Conservation (phyloP, 1,140 invertebrate genomes). For the Scaptomyza pallida region DNA sequence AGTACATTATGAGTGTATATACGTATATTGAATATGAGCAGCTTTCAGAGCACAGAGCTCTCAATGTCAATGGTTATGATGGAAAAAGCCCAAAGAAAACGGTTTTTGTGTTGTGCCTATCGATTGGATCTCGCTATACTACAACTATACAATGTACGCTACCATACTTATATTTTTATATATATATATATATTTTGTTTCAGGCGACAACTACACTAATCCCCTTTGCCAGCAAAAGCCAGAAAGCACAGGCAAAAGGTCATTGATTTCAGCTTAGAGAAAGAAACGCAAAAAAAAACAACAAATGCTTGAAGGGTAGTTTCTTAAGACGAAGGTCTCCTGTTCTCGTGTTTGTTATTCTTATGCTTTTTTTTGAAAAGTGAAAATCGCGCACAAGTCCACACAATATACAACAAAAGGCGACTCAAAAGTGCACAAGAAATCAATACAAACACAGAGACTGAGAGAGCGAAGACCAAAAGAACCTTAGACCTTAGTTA, state of each 20-base stretch:
- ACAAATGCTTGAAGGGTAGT: slow-evolving; percentile 68
- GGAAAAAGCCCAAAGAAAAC: slow-evolving; percentile 59
- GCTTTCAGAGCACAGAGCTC: slow-evolving; percentile 38
- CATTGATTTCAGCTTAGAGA: slow-evolving; percentile 82
- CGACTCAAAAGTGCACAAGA: slow-evolving; percentile 54
- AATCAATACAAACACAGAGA: slow-evolving; percentile 74
- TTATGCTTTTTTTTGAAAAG: slow-evolving; percentile 60
- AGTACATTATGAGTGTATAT: no score
- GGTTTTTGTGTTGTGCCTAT: slow-evolving; percentile 41
- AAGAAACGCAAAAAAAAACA: slow-evolving; percentile 45
- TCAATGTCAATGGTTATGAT: slow-evolving; percentile 62
- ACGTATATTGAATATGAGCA: slow-evolving; percentile 21
- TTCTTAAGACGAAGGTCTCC: slow-evolving; percentile 77
- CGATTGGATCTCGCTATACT: slow-evolving; percentile 51
- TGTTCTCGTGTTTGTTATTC: slow-evolving; percentile 17
- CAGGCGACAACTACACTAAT: slow-evolving; percentile 72
- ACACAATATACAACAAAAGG: slow-evolving; percentile 49
- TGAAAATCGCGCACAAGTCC: slow-evolving; percentile 63
- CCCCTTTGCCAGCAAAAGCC: slow-evolving; percentile 36
- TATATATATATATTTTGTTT: slow-evolving; percentile 32
- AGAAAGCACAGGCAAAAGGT: slow-evolving; percentile 61
- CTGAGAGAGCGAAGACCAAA: slow-evolving; percentile 25
- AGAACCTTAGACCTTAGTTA: slow-evolving; percentile 42
- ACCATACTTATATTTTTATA: slow-evolving; percentile 31
- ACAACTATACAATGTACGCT: no score